These are phyloP conservation scores for Barypeithes pellucidus DNA, from an alignment of 2,888 invertebrate species.

Conservation along the genomic window DNA sequence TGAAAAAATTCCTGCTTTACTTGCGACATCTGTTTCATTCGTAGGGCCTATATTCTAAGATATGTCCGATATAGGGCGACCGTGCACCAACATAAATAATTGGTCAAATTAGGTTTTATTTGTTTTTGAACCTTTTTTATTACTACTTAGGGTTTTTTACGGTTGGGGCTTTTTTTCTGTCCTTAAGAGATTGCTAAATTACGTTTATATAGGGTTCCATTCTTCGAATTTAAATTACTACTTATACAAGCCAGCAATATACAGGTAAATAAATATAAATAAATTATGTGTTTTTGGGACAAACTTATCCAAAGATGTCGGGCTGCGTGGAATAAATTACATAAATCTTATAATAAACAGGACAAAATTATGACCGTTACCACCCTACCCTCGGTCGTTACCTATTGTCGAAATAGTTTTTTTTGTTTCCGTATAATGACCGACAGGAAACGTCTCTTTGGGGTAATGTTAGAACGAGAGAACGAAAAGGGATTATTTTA, in stretches of 20 bases:
- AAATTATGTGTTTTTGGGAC: no score
- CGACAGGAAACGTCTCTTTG: no score
- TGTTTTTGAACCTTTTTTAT: background rate
- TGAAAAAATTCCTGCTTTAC: no score
- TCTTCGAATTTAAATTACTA: background rate
- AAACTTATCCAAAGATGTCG: no score
- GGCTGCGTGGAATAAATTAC: no score
- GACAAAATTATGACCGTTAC: no score
- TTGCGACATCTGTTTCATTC: no score
- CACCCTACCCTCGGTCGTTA: background rate
- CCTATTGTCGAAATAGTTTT: background rate
- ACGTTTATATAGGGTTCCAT: background rate
- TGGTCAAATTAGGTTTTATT: background rate
- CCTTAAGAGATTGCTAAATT: background rate
- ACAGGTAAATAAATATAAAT: background rate
- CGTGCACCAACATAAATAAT: background rate
- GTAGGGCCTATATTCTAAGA: no score
- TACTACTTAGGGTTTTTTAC: background rate
- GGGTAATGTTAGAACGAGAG: no score
- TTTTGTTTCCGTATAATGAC: background rate
- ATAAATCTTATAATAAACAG: no score
- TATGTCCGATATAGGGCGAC: no score
- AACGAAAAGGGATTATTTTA: no score
- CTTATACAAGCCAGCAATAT: background rate
- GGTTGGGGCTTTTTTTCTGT: background rate